phyloP scores from a whole-genome alignment of 2,113 vertebrate genomes.

The Chionodraco myersi region DNA sequence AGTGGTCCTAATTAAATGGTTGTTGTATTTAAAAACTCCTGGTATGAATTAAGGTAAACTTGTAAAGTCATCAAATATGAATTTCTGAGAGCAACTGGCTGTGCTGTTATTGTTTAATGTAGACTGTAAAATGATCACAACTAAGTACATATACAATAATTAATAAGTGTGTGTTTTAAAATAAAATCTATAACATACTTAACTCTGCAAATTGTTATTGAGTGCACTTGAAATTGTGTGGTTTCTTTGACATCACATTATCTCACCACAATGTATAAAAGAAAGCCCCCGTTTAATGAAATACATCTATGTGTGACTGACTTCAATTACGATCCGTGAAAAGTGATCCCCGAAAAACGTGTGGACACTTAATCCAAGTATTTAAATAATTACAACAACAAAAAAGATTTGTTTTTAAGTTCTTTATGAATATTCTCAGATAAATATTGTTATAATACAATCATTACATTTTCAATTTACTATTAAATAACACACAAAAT shows the following conservation, averaged over 20 bases:
- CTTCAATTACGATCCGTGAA: background rate
- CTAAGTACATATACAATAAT: background rate
- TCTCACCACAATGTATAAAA: background rate
- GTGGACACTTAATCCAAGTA: background rate
- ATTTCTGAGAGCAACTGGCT: constrained; percentile 35
- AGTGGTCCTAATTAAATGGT: background rate
- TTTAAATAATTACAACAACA: constrained; percentile 60
- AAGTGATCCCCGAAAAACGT: background rate
- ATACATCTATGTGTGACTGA: background rate
- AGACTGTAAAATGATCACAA: background rate
- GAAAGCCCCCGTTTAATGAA: background rate
- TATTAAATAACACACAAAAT: constrained; percentile 63
- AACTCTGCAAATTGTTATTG: no score
- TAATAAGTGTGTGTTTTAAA: background rate
- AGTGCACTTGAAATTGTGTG: background rate
- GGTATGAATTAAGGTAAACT: background rate
- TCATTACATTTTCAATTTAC: constrained; percentile 69
- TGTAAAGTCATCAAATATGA: background rate
- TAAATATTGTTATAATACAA: constrained; percentile 80
- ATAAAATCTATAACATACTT: no score
- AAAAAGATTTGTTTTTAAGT: constrained; percentile 57
- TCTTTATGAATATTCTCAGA: constrained; percentile 83
- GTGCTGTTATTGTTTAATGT: background rate
- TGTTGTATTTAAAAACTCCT: constrained; percentile 1
- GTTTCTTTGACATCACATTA: background rate